Evolutionary conservation across 2,888 invertebrate genomes (phyloP).

Genomic region (Ichneumoninae sp.): DNA sequence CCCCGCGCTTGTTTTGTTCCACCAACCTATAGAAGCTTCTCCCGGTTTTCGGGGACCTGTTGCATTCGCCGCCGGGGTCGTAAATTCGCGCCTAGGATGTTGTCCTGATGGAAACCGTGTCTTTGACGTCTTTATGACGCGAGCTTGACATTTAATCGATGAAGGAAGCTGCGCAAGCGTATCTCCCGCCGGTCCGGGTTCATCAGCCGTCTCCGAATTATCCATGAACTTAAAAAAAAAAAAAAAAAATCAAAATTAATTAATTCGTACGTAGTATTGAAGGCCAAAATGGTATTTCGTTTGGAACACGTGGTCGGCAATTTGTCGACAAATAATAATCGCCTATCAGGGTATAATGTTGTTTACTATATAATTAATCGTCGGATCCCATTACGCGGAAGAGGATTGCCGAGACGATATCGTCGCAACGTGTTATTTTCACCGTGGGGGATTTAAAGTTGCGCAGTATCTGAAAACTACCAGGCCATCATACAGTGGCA

Average conservation of each 20-base stretch:
- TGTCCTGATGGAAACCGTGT: slow-evolving; percentile 84
- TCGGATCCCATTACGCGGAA: slow-evolving; percentile 50
- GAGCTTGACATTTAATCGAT: slow-evolving; percentile 83
- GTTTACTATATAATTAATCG: slow-evolving; percentile 55
- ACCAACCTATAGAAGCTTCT: slow-evolving; percentile 16
- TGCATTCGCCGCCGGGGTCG: slow-evolving; percentile 76
- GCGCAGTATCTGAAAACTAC: slow-evolving; percentile 77
- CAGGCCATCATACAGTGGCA: slow-evolving; percentile 75
- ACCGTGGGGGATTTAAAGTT: slow-evolving; percentile 54
- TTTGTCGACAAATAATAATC: slow-evolving; percentile 11
- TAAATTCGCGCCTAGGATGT: slow-evolving; percentile 83
- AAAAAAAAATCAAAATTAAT: neutral
- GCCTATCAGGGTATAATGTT: slow-evolving; percentile 35
- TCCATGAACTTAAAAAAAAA: slow-evolving; percentile 2
- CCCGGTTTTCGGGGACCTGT: slow-evolving; percentile 77
- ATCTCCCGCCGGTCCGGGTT: neutral
- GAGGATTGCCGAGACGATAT: slow-evolving; percentile 42
- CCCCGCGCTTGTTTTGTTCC: slow-evolving; percentile 17
- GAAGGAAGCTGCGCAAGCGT: slow-evolving; percentile 68
- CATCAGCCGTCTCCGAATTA: neutral
- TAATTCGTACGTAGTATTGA: neutral
- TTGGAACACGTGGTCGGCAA: neutral
- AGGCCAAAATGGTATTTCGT: neutral
- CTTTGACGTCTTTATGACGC: slow-evolving; percentile 84
- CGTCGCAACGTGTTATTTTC: slow-evolving; percentile 5